Evolutionary conservation across 2,888 invertebrate genomes (phyloP).

Genomic region (Nezara viridula): DNA sequence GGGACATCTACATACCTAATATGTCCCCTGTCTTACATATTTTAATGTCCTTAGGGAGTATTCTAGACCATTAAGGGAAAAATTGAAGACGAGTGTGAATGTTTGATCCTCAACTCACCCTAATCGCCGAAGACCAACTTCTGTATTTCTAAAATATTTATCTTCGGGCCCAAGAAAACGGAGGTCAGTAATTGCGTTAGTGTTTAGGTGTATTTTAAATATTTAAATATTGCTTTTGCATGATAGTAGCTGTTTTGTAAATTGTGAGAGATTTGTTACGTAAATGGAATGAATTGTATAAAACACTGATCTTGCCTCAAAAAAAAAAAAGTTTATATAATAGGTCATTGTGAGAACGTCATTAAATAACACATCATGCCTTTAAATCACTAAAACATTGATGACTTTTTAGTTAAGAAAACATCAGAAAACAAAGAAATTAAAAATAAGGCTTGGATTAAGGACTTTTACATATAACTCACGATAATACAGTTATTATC

Average conservation of each 20-base stretch:
- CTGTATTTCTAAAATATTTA: conserved; percentile 29
- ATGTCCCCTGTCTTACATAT: background rate
- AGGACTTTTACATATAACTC: too few relatives aligned
- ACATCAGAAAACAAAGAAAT: too few relatives aligned
- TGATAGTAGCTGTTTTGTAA: background rate
- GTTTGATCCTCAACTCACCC: background rate
- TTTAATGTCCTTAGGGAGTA: background rate
- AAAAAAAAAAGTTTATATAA: too few relatives aligned
- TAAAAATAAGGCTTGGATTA: too few relatives aligned
- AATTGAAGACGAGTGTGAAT: background rate
- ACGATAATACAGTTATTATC: too few relatives aligned
- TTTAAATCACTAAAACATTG: too few relatives aligned
- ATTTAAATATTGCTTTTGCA: background rate
- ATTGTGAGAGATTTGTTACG: too few relatives aligned
- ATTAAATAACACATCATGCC: too few relatives aligned
- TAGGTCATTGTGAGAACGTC: too few relatives aligned
- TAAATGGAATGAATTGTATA: background rate
- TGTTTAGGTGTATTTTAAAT: background rate
- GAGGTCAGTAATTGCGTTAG: background rate
- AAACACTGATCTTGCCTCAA: too few relatives aligned
- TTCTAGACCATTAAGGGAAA: background rate
- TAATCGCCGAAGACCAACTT: background rate
- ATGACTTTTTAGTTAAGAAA: too few relatives aligned
- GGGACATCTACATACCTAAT: background rate
- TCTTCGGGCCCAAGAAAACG: background rate